Evolutionary conservation across 2,113 vertebrate species (phyloP).

Genomic region (Anoura caudifer): DNA sequence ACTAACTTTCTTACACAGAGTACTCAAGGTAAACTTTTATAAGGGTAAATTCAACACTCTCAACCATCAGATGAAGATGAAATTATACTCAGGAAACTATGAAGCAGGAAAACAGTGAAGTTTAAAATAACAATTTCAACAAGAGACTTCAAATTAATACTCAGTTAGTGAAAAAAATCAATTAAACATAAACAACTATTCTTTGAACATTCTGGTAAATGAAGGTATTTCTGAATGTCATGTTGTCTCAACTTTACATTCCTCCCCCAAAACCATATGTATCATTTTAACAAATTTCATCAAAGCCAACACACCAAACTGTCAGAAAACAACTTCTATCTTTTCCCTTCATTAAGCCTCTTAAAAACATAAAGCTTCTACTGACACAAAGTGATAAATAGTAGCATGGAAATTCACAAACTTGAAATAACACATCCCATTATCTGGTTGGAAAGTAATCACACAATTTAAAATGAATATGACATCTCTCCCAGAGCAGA

Average conservation of each 20-base stretch:
- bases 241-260: neutral
- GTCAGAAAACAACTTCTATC: neutral
- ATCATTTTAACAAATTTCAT: neutral
- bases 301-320: neutral
- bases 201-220: neutral
- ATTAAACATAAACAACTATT: neutral
- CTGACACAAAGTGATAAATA: neutral
- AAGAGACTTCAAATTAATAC: neutral
- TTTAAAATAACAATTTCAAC: neutral
- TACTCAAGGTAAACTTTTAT: neutral
- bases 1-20: neutral
- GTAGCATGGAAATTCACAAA: slow-evolving; percentile 28
- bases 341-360: neutral
- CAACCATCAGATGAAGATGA: neutral
- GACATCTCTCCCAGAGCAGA: slow-evolving; percentile 11
- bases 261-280: neutral
- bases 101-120: neutral
- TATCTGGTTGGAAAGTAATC: neutral
- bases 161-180: neutral
- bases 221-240: neutral
- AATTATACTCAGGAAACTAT: slow-evolving; percentile 19
- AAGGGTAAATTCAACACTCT: neutral
- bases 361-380: neutral
- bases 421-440: neutral
- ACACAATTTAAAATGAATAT: neutral